A percentile compares a stretch with the other conserved stretches of the same genome.
phyloP scores from a whole-genome alignment of 2,797 vertebrate species.

The Danionella dracula region DNA sequence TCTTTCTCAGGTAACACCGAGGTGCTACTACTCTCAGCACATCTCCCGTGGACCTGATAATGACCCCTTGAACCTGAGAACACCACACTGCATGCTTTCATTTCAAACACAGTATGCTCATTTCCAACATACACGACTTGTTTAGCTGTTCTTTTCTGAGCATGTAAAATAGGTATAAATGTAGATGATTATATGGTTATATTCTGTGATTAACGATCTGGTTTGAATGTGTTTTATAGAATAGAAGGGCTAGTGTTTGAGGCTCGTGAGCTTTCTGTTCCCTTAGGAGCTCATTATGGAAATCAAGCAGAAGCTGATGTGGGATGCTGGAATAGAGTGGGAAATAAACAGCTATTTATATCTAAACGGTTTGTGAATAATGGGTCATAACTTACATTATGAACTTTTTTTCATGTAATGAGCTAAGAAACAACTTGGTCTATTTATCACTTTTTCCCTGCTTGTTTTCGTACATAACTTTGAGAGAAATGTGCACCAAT shows the following conservation, averaged over 20 bases:
- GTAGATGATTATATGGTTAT: neutral
- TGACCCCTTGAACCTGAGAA: conserved; percentile 22
- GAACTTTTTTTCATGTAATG: neutral
- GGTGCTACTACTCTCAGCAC: conserved; percentile 17
- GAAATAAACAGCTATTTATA: conserved; percentile 22
- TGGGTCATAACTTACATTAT: neutral
- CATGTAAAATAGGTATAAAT: neutral
- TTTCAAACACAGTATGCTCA: conserved; percentile 9
- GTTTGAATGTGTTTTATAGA: neutral
- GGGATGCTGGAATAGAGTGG: neutral
- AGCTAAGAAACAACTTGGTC: neutral
- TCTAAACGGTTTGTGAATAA: neutral
- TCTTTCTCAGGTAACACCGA: conserved; percentile 2
- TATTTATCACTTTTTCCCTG: neutral
- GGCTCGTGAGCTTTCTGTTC: neutral
- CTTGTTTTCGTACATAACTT: neutral
- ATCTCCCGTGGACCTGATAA: conserved; percentile 30
- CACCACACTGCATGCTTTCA: conserved; percentile 10
- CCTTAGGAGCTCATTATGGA: conserved; percentile 19
- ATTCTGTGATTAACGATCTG: neutral
- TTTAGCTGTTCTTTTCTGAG: neutral
- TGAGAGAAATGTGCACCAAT: neutral
- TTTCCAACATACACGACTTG: neutral
- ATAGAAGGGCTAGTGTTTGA: neutral
- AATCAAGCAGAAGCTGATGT: conserved; percentile 2